Base-by-base conservation (phyloP, 1,140 invertebrate species). In the Neoseiulus cucumeris region DNA sequence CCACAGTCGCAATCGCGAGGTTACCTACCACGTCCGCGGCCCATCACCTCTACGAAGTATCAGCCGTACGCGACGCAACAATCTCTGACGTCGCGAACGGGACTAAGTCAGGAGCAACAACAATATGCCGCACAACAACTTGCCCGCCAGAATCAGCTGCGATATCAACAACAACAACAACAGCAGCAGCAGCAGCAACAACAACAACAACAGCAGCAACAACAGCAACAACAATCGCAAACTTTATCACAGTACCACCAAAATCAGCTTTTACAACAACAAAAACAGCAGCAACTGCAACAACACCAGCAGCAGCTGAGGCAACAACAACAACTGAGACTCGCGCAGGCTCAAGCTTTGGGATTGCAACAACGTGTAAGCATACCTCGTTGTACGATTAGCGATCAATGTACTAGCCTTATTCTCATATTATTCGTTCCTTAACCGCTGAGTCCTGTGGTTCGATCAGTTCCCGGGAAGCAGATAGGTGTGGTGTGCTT, bases 281-380 rank as follows among this genome's bases (percentile, higher is more conserved):
- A 47, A 14, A 20, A 47, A 14, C 45, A 47, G 28, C 45, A 47
- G 4, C 65, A 65, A 44, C 64, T 45, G 64, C 64, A 66, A 29
- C 64, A 65, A 64, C 64, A 25, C 59, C 64, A 65, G 14, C 65
- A 65, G 28, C 65, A 66, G 20, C 64, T n/a, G 17, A 25, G 14
- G 1, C 65, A 66, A 29, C 44, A 66, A 47, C 65, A 65, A 39
- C 41, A 44, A 22, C 44, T 20, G 44, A 59, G 51, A 28, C n/a
- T 47, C 42, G 41, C 42, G 18, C 65, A 66, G n/a, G 42, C 29
- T 17, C 65, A 66, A 51, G 29, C 42, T 9, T 39, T 39, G 4
- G 33, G 33, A 39, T 39, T 39, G 33, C 9, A 4, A 39, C 9
- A 4, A 39, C 33, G 33, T 9, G 33, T 39, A 39, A 39, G 33